Conservation (phyloP, 2,113 vertebrate species). For the Triplophysa dalaica region DNA sequence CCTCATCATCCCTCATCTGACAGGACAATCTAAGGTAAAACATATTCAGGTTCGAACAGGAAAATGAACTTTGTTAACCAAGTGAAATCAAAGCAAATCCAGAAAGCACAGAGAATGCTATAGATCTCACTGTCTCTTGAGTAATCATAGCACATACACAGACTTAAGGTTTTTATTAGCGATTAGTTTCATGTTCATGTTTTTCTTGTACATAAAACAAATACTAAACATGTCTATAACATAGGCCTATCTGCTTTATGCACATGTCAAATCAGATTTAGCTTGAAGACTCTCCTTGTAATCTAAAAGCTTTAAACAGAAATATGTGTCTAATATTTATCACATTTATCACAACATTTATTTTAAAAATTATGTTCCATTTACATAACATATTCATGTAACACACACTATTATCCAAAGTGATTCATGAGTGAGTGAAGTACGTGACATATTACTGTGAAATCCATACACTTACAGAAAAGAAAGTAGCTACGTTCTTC, state of each 20-base stretch:
- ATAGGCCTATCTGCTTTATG: neutral
- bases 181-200: neutral
- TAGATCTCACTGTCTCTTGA: neutral
- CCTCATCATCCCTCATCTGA: conserved; percentile 46
- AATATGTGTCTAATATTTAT: no score
- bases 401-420: no score
- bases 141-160: neutral
- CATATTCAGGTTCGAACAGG: conserved; percentile 53
- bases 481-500: neutral
- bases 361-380: no score
- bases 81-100: conserved; percentile 2
- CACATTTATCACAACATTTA: no score
- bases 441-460: no score
- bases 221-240: no score
- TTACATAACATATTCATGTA: no score
- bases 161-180: neutral
- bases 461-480: neutral
- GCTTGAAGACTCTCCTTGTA: neutral
- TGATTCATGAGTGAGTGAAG: no score
- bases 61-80: conserved; percentile 34
- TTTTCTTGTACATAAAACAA: neutral
- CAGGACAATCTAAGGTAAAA: conserved; percentile 60
- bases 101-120: neutral
- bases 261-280: neutral
- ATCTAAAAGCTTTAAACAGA: neutral